Percentiles rank a stretch among this genome's conserved stretches.
phyloP scores from a whole-genome alignment of 2,797 vertebrate genomes.

The Brotula barbata region DNA sequence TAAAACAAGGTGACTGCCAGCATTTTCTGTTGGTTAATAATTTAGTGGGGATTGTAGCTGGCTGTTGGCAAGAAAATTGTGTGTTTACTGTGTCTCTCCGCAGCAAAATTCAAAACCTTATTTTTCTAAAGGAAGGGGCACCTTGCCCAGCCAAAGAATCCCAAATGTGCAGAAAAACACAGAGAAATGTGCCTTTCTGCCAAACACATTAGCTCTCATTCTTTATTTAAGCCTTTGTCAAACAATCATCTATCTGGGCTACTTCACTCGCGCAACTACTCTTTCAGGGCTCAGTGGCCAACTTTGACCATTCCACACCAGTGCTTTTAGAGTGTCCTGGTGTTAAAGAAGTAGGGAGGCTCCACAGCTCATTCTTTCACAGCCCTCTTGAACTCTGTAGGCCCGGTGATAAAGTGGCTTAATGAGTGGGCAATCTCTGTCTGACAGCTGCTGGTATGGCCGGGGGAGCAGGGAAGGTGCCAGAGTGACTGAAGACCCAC shows the following conservation, averaged over 20 bases:
- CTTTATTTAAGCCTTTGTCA: slow-evolving; percentile 65
- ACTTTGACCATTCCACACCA: slow-evolving; percentile 57
- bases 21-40: slow-evolving; percentile 66
- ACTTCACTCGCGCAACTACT: slow-evolving; percentile 47
- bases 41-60: slow-evolving; percentile 66
- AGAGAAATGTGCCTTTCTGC: slow-evolving; percentile 33
- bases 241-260: slow-evolving; percentile 44
- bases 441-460: slow-evolving; percentile 72
- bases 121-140: slow-evolving; percentile 43
- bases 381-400: slow-evolving; percentile 75
- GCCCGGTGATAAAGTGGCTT: slow-evolving; percentile 77
- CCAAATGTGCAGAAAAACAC: slow-evolving; percentile 48
- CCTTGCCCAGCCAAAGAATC: slow-evolving; percentile 51
- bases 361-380: slow-evolving; percentile 73
- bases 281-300: slow-evolving; percentile 49
- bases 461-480: slow-evolving; percentile 60
- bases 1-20: slow-evolving; percentile 60
- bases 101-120: slow-evolving; percentile 56
- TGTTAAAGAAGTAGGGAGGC: slow-evolving; percentile 60
- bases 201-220: slow-evolving; percentile 59
- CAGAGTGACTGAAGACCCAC: slow-evolving; percentile 52
- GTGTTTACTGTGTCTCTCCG: slow-evolving; percentile 57
- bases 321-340: slow-evolving; percentile 37
- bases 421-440: slow-evolving; percentile 77
- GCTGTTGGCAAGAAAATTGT: slow-evolving; percentile 58